phyloP scores from a whole-genome alignment of 2,113 vertebrate species.

The Amazona vittata region DNA sequence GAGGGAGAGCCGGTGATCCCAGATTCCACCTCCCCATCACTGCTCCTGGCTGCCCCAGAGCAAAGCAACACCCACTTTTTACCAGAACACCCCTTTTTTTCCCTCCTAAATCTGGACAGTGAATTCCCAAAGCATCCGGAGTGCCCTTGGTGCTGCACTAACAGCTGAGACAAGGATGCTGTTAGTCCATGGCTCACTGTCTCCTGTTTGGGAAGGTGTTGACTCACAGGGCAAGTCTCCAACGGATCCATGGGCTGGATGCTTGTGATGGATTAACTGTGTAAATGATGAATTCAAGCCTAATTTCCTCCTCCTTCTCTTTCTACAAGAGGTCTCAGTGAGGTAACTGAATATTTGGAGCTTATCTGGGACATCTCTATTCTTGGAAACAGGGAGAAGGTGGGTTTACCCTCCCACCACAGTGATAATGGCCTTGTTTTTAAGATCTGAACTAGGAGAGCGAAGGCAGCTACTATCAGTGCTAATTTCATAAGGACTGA shows the following conservation, averaged over 20 bases:
- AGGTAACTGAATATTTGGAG: background rate
- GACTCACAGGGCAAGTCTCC: background rate
- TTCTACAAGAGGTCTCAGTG: background rate
- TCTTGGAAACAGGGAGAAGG: background rate
- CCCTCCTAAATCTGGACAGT: background rate
- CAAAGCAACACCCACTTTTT: background rate
- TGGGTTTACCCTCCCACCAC: background rate
- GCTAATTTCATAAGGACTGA: background rate
- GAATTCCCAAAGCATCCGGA: background rate
- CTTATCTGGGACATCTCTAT: rapidly evolving
- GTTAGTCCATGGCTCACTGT: background rate
- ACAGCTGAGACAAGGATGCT: background rate
- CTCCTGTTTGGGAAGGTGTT: background rate
- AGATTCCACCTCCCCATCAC: background rate
- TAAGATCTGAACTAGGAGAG: background rate
- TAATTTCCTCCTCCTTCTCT: background rate
- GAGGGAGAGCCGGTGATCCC: background rate
- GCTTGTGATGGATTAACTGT: background rate
- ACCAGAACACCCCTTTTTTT: background rate
- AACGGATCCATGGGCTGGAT: background rate
- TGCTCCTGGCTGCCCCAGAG: background rate
- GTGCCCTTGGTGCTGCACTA: background rate
- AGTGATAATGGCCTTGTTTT: background rate
- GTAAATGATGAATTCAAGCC: background rate
- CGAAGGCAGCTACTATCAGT: background rate